Percentiles rank a stretch among this genome's conserved stretches.
phyloP scores from a whole-genome alignment of 2,888 invertebrate genomes.

The Ecliptopera silaceata region DNA sequence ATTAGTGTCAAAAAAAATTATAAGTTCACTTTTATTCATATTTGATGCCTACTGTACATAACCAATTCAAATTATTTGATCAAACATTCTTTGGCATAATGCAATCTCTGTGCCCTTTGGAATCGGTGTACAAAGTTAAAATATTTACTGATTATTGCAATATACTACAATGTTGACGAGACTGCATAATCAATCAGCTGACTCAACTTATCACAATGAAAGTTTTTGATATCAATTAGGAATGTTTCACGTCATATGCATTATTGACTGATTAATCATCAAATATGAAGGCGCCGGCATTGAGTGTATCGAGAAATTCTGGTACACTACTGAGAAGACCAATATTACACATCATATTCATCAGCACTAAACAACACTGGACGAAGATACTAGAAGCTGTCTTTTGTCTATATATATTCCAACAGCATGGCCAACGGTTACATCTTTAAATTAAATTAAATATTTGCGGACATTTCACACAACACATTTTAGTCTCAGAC shows the following conservation, averaged over 20 bases:
- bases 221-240: slow-evolving; percentile 30
- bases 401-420: too few relatives aligned
- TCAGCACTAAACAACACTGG: too few relatives aligned
- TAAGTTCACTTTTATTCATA: too few relatives aligned
- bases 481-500: too few relatives aligned
- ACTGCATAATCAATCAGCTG: slow-evolving; percentile 1
- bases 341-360: too few relatives aligned
- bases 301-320: background rate
- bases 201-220: slow-evolving; percentile 24
- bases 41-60: background rate
- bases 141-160: background rate
- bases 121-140: background rate
- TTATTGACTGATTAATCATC: slow-evolving; percentile 30
- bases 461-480: too few relatives aligned
- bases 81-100: background rate
- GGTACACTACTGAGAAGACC: too few relatives aligned
- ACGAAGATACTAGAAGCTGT: too few relatives aligned
- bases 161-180: background rate
- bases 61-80: background rate
- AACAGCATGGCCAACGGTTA: too few relatives aligned
- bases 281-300: slow-evolving; percentile 19
- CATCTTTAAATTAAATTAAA: too few relatives aligned
- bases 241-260: slow-evolving; percentile 25
- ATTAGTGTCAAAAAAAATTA: too few relatives aligned
- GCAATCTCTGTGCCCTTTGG: background rate